These are phyloP conservation scores for Lucilia sericata DNA, from an alignment of 1,140 invertebrate genomes.

Conservation along the genomic window DNA sequence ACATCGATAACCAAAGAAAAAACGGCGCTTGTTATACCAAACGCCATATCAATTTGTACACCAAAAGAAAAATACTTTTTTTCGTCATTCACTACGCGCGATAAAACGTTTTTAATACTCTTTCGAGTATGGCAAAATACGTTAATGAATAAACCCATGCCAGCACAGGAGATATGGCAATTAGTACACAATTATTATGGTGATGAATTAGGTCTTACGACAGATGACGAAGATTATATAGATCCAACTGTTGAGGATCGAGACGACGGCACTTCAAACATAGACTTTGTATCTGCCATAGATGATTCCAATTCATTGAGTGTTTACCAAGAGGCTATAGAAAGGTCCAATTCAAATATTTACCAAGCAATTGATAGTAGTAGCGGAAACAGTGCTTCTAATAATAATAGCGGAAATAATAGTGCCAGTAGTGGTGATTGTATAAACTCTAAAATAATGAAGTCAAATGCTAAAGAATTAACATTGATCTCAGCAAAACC, in stretches of 20 bases:
- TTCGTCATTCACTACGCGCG: conserved; percentile 90
- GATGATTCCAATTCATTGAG: conserved; percentile 54
- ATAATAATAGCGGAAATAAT: conserved; percentile 40
- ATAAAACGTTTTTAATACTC: conserved; percentile 95
- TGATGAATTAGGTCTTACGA: conserved; percentile 90
- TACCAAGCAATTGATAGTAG: conserved; percentile 20
- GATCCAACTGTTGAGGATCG: conserved; percentile 57
- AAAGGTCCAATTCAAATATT: conserved; percentile 1
- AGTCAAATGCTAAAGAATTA: conserved; percentile 63
- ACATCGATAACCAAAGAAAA: conserved; percentile 91
- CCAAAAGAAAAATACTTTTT: conserved; percentile 91
- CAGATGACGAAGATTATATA: conserved; percentile 92
- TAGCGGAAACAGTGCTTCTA: conserved; percentile 30
- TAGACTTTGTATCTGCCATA: conserved; percentile 58
- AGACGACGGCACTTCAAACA: conserved; percentile 54
- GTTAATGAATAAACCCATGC: conserved; percentile 89
- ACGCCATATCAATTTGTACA: conserved; percentile 90
- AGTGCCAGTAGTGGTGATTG: conserved; percentile 59
- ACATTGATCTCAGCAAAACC: conserved; percentile 62
- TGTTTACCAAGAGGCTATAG: conserved; percentile 44
- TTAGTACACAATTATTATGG: conserved; percentile 90
- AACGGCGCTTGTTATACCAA: conserved; percentile 93
- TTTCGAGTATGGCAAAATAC: conserved; percentile 97
- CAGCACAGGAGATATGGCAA: conserved; percentile 89
- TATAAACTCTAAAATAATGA: conserved; percentile 56